These are phyloP conservation scores for Nephrotoma flavescens DNA, from an alignment of 2,888 invertebrate species.

Conservation along the genomic window DNA sequence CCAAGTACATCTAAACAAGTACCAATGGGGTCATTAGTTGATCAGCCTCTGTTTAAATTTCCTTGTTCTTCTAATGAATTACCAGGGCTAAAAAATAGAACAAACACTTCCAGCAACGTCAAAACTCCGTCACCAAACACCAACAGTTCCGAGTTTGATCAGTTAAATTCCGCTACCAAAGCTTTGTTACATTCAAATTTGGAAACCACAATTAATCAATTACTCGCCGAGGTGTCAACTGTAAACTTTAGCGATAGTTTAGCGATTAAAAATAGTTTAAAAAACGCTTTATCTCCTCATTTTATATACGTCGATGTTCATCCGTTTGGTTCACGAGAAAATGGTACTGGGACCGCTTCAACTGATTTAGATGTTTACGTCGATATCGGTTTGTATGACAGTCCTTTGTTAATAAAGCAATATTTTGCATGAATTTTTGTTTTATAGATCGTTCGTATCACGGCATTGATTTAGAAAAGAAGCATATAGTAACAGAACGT, in stretches of 20 bases:
- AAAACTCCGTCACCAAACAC: too few relatives aligned
- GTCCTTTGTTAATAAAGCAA: neutral
- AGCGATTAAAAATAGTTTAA: neutral
- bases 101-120: too few relatives aligned
- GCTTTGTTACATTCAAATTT: neutral
- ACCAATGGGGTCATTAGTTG: neutral
- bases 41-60: neutral
- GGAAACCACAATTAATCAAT: neutral
- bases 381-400: constrained; percentile 28
- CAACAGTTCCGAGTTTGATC: neutral
- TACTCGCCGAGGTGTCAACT: neutral
- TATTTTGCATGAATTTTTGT: neutral
- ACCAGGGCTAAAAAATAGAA: too few relatives aligned
- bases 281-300: neutral
- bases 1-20: neutral
- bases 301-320: constrained; percentile 28
- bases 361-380: constrained; percentile 42
- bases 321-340: constrained; percentile 45
- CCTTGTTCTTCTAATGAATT: too few relatives aligned
- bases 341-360: constrained; percentile 35
- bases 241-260: neutral
- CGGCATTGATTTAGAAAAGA: neutral
- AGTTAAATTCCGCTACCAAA: neutral
- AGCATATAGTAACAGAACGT: neutral
- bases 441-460: neutral